Conservation (phyloP, 1,140 invertebrate genomes). For the Heliothis virescens region DNA sequence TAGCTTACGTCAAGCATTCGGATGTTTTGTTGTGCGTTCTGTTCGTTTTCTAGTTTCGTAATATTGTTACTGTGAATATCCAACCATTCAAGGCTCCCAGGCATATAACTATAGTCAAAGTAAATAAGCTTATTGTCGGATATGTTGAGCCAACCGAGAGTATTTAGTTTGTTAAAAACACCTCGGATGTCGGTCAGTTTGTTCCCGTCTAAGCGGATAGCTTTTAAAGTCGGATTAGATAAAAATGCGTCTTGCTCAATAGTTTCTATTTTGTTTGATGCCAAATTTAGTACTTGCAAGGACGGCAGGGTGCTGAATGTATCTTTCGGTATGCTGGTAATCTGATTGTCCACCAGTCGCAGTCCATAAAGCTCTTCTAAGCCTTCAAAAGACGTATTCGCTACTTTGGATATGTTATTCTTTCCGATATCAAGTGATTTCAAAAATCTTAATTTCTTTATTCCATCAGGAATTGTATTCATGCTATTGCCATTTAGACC, state of each 20-base stretch:
- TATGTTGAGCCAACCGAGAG: constrained; percentile 90
- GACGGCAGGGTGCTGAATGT: constrained; percentile 89
- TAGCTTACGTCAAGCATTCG: constrained; percentile 92
- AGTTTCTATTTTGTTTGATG: constrained; percentile 89
- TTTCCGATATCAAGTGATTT: constrained; percentile 93
- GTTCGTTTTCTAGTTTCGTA: constrained; percentile 90
- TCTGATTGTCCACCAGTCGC: constrained; percentile 89
- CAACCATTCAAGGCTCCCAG: constrained; percentile 90
- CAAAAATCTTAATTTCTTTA: constrained; percentile 89
- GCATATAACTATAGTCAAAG: constrained; percentile 91
- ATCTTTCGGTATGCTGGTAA: constrained; percentile 89
- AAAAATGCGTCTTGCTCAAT: constrained; percentile 90
- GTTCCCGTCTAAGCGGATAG: constrained; percentile 90
- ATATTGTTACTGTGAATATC: constrained; percentile 91
- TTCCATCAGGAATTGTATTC: constrained; percentile 90
- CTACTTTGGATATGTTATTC: constrained; percentile 89
- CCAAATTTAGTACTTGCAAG: constrained; percentile 90
- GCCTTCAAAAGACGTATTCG: constrained; percentile 88
- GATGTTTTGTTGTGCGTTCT: constrained; percentile 92
- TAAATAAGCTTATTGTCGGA: constrained; percentile 89
- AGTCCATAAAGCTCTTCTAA: constrained; percentile 89
- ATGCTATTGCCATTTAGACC: constrained; percentile 92
- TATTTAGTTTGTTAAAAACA: constrained; percentile 89
- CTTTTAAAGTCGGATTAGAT: constrained; percentile 89
- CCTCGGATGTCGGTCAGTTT: constrained; percentile 89